Conservation (phyloP, 2,888 invertebrate species). For the Luffia ferchaultella region DNA sequence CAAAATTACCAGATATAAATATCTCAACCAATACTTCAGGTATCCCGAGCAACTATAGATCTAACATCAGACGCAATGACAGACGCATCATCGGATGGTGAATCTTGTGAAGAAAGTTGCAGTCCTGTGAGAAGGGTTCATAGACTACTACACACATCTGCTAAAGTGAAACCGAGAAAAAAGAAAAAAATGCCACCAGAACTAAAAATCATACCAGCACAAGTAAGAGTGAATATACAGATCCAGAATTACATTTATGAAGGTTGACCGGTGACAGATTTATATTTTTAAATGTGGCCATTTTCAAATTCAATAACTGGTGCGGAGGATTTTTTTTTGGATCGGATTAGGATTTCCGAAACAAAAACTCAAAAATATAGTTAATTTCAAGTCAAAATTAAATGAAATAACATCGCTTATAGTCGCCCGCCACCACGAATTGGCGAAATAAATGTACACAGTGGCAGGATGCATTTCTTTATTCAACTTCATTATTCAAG, state of each 20-base stretch:
- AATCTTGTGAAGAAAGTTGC: constrained; percentile 51
- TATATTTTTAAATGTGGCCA: too few species aligned
- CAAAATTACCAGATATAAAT: constrained; percentile 1
- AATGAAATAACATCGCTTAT: too few species aligned
- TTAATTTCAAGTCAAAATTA: too few species aligned
- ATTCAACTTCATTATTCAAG: too few species aligned
- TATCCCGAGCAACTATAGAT: constrained; percentile 66
- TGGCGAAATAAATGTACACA: too few species aligned
- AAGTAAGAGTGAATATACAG: constrained; percentile 33
- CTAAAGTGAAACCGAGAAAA: constrained; percentile 42
- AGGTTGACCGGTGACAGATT: too few species aligned
- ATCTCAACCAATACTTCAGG: constrained; percentile 30
- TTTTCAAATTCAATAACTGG: too few species aligned
- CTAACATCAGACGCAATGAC: constrained; percentile 74
- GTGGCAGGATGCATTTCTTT: too few species aligned
- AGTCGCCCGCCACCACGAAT: too few species aligned
- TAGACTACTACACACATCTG: constrained; percentile 40
- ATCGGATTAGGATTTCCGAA: too few species aligned
- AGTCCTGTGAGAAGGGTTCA: constrained; percentile 52
- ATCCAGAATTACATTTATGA: constrained; percentile 1
- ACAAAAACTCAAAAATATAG: too few species aligned
- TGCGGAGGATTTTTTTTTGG: too few species aligned
- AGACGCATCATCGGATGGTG: constrained; percentile 70
- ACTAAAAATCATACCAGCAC: constrained; percentile 52
- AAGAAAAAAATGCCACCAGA: constrained; percentile 65